Evolutionary conservation across 2,113 vertebrate genomes (phyloP).

Genomic region (Smithornis capensis): DNA sequence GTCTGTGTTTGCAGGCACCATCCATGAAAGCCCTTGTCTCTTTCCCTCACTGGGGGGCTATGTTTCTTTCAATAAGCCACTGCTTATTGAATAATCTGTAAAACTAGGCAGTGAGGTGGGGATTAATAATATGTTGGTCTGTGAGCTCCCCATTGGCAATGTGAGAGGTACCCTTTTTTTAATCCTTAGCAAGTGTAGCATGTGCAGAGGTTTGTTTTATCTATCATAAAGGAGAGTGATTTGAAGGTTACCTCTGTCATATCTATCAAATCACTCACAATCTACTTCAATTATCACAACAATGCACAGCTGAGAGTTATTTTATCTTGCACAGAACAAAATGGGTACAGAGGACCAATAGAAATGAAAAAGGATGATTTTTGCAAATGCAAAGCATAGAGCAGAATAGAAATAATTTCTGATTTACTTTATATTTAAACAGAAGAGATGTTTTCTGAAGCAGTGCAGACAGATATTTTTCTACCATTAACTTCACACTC

Average conservation of each 20-base stretch:
- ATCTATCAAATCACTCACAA: conserved; percentile 31
- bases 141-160: neutral
- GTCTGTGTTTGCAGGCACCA: neutral
- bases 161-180: neutral
- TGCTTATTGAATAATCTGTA: neutral
- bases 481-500: neutral
- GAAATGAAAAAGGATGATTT: neutral
- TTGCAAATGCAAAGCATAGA: neutral
- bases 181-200: neutral
- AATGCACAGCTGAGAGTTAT: conserved; percentile 12
- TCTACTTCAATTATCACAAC: conserved; percentile 36
- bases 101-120: neutral
- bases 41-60: neutral
- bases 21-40: neutral
- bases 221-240: neutral
- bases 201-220: neutral
- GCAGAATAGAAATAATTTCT: neutral
- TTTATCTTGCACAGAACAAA: conserved; percentile 34
- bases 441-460: neutral
- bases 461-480: neutral
- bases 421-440: neutral
- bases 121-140: neutral
- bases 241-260: conserved; percentile 30
- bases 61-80: neutral
- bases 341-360: neutral